These are phyloP conservation scores for Drosophila nikananu DNA, from an alignment of 1,140 invertebrate genomes.

Conservation along the genomic window DNA sequence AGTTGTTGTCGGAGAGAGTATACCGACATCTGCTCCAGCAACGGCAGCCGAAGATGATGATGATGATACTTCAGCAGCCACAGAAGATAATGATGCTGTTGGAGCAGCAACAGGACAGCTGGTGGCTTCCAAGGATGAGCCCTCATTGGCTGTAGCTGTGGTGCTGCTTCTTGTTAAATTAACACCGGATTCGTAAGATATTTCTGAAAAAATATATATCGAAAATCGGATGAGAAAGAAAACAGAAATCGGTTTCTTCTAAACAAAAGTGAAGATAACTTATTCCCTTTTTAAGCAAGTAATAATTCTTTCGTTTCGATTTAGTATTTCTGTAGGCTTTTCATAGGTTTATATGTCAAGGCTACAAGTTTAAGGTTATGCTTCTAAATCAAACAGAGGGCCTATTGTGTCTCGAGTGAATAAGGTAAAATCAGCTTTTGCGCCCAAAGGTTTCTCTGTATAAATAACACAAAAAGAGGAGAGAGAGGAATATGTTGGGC, in stretches of 20 bases:
- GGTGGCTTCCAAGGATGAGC: slow-evolving; percentile 16
- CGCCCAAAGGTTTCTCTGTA: neutral
- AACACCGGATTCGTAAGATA: slow-evolving; percentile 24
- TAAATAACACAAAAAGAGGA: neutral
- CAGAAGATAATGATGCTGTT: slow-evolving; percentile 14
- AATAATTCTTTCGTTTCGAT: neutral
- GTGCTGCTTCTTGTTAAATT: slow-evolving; percentile 26
- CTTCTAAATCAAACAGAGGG: neutral
- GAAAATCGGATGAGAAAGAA: neutral
- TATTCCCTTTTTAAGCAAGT: neutral
- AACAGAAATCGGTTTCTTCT: neutral
- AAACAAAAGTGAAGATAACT: neutral
- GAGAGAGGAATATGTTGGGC: neutral
- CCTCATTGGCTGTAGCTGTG: neutral
- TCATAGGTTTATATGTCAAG: neutral
- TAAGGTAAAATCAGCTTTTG: too few relatives aligned
- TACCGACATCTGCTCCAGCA: slow-evolving; percentile 34
- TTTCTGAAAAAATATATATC: slow-evolving; percentile 57
- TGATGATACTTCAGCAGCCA: slow-evolving; percentile 7
- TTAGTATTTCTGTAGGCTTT: neutral
- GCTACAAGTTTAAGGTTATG: neutral
- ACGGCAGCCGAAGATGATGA: slow-evolving; percentile 2
- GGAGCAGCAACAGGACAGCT: slow-evolving; percentile 12
- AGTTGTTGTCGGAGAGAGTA: slow-evolving; percentile 57
- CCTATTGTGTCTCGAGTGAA: too few relatives aligned